Conservation (phyloP, 2,888 invertebrate species). For the Parasteatoda lunata region DNA sequence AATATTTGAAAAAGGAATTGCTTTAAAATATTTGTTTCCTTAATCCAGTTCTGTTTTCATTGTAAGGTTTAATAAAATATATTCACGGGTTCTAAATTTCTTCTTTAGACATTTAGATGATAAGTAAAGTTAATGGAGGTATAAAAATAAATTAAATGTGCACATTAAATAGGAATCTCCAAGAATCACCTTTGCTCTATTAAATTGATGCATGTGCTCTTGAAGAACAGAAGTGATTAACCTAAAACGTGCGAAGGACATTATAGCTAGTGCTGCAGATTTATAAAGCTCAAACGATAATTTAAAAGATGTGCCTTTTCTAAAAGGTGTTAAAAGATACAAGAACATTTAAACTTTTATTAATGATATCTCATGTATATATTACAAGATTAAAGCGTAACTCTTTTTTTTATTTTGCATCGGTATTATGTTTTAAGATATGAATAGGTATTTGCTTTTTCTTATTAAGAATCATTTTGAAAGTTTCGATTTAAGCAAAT, state of each 20-base stretch:
- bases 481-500: too few relatives aligned
- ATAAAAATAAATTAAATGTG: constrained; percentile 55
- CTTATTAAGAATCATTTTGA: too few relatives aligned
- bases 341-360: too few relatives aligned
- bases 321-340: constrained; percentile 10
- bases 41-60: neutral
- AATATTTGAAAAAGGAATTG: neutral
- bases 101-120: neutral
- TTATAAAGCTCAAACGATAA: constrained; percentile 25
- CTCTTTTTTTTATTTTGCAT: too few relatives aligned
- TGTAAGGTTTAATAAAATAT: neutral
- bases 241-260: constrained; percentile 33
- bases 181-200: constrained; percentile 13
- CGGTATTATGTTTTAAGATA: too few relatives aligned
- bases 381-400: too few relatives aligned
- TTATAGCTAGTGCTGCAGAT: constrained; percentile 19
- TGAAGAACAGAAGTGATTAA: constrained; percentile 54
- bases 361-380: too few relatives aligned
- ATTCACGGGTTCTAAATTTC: neutral
- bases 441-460: too few relatives aligned
- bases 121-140: constrained; percentile 28
- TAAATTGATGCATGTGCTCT: constrained; percentile 41
- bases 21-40: neutral
- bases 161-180: constrained; percentile 45
- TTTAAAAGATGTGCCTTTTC: constrained; percentile 20